These are phyloP conservation scores for Drosophila dunni DNA, from an alignment of 1,140 invertebrate species.

Conservation along the genomic window DNA sequence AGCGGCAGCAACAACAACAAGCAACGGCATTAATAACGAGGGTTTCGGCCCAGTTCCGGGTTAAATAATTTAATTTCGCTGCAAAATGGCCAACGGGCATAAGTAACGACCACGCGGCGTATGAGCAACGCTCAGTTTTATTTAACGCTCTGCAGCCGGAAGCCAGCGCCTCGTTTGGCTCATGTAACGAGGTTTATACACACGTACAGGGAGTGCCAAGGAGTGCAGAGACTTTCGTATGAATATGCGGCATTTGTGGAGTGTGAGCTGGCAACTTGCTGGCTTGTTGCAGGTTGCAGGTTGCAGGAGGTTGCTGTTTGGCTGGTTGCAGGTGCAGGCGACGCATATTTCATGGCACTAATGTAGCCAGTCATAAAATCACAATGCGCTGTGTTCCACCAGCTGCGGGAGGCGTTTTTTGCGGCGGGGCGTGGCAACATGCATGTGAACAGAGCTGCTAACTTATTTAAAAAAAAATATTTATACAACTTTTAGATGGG, in stretches of 20 bases:
- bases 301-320: neutral
- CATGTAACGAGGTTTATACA: slow-evolving; percentile 41
- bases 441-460: slow-evolving; percentile 62
- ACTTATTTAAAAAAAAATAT: slow-evolving; percentile 40
- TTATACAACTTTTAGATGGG: neutral
- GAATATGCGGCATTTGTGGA: neutral
- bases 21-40: slow-evolving; percentile 36
- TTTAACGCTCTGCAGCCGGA: slow-evolving; percentile 78
- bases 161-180: slow-evolving; percentile 68
- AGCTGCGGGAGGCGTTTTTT: slow-evolving; percentile 12
- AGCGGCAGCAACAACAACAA: slow-evolving; percentile 30
- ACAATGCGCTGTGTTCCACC: slow-evolving; percentile 57
- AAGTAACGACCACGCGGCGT: slow-evolving; percentile 75
- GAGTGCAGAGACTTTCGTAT: neutral
- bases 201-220: neutral
- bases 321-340: slow-evolving; percentile 51
- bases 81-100: slow-evolving; percentile 79
- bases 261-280: neutral
- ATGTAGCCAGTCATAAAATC: slow-evolving; percentile 82
- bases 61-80: slow-evolving; percentile 81
- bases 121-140: slow-evolving; percentile 81
- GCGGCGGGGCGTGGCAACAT: slow-evolving; percentile 65
- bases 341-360: slow-evolving; percentile 80
- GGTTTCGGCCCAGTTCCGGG: slow-evolving; percentile 75
- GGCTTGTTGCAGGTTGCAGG: neutral